Evolutionary conservation across 2,888 invertebrate genomes (phyloP).

Genomic region (Campoplex capitator): DNA sequence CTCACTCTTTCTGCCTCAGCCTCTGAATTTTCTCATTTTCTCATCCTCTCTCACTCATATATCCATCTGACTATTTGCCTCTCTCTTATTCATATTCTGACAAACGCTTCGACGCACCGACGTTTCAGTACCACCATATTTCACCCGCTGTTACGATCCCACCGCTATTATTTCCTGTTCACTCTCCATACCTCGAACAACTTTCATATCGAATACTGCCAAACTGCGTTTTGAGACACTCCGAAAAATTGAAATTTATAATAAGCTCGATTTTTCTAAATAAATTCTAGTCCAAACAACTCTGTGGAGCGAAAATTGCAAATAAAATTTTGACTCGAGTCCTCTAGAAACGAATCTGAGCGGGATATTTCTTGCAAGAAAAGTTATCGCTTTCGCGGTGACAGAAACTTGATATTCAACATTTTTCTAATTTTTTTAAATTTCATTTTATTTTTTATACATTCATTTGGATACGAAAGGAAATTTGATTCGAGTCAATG

Average conservation of each 20-base stretch:
- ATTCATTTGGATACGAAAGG: too few relatives aligned
- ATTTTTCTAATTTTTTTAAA: too few relatives aligned
- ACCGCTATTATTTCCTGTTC: neutral
- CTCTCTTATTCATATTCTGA: conserved; percentile 16
- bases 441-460: too few relatives aligned
- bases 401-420: too few relatives aligned
- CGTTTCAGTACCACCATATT: conserved; percentile 19
- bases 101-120: conserved; percentile 45
- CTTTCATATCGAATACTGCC: neutral
- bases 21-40: neutral
- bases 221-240: neutral
- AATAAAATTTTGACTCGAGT: neutral
- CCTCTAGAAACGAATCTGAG: neutral
- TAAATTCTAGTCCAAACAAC: neutral
- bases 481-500: too few relatives aligned
- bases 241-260: neutral
- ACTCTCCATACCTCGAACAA: neutral
- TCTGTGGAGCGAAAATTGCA: neutral
- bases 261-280: neutral
- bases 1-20: neutral
- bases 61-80: neutral
- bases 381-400: neutral
- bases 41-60: neutral
- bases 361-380: neutral
- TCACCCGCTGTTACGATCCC: conserved; percentile 2